Conservation (phyloP, 2,888 invertebrate genomes). For the Thyatira batis region DNA sequence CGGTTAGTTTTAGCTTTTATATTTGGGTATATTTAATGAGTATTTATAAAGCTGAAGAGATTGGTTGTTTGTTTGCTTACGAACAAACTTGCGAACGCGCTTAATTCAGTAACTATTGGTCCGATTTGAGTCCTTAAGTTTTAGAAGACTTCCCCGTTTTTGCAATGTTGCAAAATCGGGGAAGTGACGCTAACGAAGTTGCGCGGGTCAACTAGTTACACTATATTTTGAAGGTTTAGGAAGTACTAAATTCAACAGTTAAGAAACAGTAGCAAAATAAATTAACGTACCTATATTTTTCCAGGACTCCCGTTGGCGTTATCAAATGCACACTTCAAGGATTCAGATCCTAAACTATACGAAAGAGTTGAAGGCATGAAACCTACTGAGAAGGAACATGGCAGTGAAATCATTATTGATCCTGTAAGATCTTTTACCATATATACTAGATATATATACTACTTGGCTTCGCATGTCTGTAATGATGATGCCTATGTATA, state of each 20-base stretch:
- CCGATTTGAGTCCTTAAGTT: no score
- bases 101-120: no score
- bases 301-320: constrained; percentile 86
- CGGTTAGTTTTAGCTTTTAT: constrained; percentile 71
- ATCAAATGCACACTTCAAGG: constrained; percentile 83
- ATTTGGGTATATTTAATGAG: background rate
- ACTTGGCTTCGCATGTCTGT: background rate
- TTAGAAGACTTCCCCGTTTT: no score
- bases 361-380: constrained; percentile 83
- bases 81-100: no score
- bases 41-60: background rate
- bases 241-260: no score
- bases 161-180: no score
- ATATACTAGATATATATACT: background rate
- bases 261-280: no score
- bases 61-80: background rate
- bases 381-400: constrained; percentile 71
- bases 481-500: no score
- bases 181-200: no score
- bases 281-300: constrained; percentile 12
- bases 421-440: constrained; percentile 65
- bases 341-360: constrained; percentile 81
- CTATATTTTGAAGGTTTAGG: no score
- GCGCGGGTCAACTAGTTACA: no score
- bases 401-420: constrained; percentile 81